Conservation (phyloP, 2,113 vertebrate genomes). For the Grammomys surdaster region DNA sequence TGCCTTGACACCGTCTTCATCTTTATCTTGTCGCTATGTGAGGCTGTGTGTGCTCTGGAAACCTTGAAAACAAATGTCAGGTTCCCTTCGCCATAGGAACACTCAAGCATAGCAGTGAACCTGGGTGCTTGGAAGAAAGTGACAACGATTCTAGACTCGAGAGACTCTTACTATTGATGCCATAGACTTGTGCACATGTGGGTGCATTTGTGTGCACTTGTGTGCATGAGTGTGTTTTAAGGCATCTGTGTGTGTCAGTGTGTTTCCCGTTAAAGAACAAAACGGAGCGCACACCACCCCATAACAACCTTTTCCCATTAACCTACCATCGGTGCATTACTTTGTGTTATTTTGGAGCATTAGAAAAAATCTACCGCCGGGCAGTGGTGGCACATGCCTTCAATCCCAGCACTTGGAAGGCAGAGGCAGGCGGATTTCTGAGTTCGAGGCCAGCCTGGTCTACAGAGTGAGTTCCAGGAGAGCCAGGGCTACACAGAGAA, state of each 20-base stretch:
- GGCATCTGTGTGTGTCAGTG: not conserved
- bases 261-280: not conserved
- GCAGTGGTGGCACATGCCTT: too few species aligned
- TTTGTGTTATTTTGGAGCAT: not conserved
- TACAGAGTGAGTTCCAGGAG: too few species aligned
- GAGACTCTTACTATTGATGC: not conserved
- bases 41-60: not conserved
- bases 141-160: not conserved
- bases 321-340: not conserved
- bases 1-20: accelerated
- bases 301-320: not conserved
- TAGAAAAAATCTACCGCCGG: too few species aligned
- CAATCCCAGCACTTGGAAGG: too few species aligned
- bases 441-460: too few species aligned
- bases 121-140: not conserved
- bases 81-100: not conserved
- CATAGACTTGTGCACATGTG: not conserved
- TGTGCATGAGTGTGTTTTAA: too few species aligned
- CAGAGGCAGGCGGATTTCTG: too few species aligned
- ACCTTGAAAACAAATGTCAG: accelerated
- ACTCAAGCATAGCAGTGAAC: accelerated
- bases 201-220: too few species aligned
- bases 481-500: too few species aligned
- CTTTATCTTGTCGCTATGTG: not conserved
- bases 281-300: not conserved